Evolutionary conservation across 2,888 invertebrate genomes (phyloP).

Genomic region (Parnassius mnemosyne): DNA sequence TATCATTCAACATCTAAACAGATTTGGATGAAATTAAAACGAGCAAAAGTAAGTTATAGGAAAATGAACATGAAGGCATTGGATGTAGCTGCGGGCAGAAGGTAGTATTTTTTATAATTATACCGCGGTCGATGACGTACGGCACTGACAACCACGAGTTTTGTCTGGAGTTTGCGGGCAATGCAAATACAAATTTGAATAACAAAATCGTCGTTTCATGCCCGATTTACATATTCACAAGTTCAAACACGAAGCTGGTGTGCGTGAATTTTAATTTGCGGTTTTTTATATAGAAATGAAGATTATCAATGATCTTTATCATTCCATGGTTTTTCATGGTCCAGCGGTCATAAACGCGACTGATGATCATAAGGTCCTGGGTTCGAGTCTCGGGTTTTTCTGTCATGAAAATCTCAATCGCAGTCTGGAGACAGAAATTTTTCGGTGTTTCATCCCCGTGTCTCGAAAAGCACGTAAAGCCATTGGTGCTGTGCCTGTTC

Average conservation of each 20-base stretch:
- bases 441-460: no score
- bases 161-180: conserved; percentile 13
- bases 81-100: background rate
- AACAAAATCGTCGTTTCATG: conserved; percentile 22
- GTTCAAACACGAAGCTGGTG: conserved; percentile 13
- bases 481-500: no score
- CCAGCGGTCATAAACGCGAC: no score
- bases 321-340: no score
- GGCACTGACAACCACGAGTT: conserved; percentile 7
- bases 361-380: background rate
- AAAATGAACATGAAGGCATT: no score
- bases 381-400: no score
- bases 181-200: conserved; percentile 26
- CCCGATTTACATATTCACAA: conserved; percentile 24
- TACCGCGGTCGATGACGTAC: conserved; percentile 1
- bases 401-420: no score
- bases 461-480: no score
- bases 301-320: background rate
- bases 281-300: conserved; percentile 9
- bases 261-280: conserved; percentile 6
- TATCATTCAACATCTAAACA: no score
- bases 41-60: no score
- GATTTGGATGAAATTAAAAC: no score
- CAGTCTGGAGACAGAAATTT: no score
- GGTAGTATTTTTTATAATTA: conserved; percentile 2